Percentiles rank a stretch among this genome's conserved stretches.
Evolutionary conservation across 2,888 invertebrate genomes (phyloP).

Genomic region (Nemapogon koenigi): DNA sequence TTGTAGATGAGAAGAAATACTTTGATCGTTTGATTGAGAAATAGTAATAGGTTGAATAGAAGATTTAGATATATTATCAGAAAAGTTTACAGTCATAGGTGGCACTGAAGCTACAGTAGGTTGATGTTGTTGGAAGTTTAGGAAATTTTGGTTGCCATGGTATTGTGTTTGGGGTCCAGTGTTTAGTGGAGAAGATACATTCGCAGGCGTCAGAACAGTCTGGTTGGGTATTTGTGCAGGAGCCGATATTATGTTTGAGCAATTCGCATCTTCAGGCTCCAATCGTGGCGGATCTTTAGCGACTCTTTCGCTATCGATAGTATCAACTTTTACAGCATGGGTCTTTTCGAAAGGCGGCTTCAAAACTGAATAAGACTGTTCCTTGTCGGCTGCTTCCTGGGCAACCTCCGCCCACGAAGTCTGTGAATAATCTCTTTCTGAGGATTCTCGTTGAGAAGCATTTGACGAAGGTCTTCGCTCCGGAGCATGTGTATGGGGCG

Average conservation of each 20-base stretch:
- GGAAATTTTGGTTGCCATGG: constrained; percentile 23
- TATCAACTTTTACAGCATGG: constrained; percentile 21
- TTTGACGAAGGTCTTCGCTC: constrained; percentile 55
- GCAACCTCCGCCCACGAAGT: constrained; percentile 57
- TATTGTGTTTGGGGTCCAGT: constrained; percentile 24
- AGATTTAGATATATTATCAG: constrained; percentile 28
- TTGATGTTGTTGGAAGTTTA: constrained; percentile 26
- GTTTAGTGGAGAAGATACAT: no score
- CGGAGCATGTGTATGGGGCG: constrained; percentile 39
- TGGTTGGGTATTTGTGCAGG: no score
- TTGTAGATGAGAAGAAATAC: constrained; percentile 26
- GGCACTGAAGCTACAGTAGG: constrained; percentile 12
- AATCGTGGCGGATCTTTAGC: constrained; percentile 24
- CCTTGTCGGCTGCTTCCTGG: constrained; percentile 30
- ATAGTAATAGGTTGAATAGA: constrained; percentile 17
- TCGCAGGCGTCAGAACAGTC: no score
- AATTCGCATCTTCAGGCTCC: no score
- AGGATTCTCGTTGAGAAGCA: constrained; percentile 46
- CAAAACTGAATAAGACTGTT: constrained; percentile 24
- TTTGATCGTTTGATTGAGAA: constrained; percentile 22
- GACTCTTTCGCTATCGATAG: not conserved
- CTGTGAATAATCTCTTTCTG: constrained; percentile 48
- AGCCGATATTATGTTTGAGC: not conserved
- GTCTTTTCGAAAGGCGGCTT: constrained; percentile 28
- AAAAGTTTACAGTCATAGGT: constrained; percentile 15